These are phyloP conservation scores for Lates japonicus DNA, from an alignment of 2,797 vertebrate genomes.

Conservation along the genomic window DNA sequence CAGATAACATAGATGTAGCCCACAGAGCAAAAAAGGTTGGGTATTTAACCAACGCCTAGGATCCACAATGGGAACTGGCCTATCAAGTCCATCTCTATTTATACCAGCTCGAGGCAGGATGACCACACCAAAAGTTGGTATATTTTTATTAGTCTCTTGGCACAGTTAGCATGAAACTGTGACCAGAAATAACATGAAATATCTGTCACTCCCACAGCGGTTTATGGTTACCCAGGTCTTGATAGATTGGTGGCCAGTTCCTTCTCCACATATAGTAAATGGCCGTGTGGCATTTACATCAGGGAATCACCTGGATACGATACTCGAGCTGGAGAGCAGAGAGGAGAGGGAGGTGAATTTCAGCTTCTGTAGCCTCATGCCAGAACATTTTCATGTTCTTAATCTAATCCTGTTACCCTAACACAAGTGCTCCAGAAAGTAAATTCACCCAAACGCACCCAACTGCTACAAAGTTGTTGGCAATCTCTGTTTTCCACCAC, in stretches of 20 bases:
- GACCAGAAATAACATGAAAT: slow-evolving; percentile 7
- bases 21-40: too few species aligned
- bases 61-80: too few species aligned
- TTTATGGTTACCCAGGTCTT: slow-evolving; percentile 86
- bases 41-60: too few species aligned
- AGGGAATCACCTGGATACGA: slow-evolving; percentile 92
- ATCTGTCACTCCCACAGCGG: slow-evolving; percentile 85
- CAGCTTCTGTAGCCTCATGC: neutral
- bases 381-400: neutral
- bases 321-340: slow-evolving; percentile 86
- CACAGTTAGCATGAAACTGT: neutral
- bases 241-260: slow-evolving; percentile 92
- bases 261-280: slow-evolving; percentile 94
- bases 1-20: too few species aligned
- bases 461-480: too few species aligned
- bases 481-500: too few species aligned
- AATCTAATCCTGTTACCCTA: neutral
- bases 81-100: neutral
- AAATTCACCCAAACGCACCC: neutral
- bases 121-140: slow-evolving; percentile 3
- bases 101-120: neutral
- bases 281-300: slow-evolving; percentile 93
- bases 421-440: neutral
- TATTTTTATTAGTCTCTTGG: neutral
- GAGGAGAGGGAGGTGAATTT: neutral